Evolutionary conservation across 2,888 invertebrate genomes (phyloP).

Genomic region (Oscheius onirici): DNA sequence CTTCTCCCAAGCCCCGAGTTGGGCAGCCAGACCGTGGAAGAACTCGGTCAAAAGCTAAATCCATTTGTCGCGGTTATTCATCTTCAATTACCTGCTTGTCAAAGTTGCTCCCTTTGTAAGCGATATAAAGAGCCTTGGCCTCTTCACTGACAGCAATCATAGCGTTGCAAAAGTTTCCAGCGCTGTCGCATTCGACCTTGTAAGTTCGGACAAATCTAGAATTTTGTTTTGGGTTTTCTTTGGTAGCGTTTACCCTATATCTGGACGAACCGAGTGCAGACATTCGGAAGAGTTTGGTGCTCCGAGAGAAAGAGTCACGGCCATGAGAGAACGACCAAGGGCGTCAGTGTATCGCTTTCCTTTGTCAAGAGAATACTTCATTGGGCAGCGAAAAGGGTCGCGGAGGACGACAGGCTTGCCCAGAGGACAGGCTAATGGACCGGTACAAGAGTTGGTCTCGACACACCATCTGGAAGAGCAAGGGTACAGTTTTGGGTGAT

Average conservation of each 20-base stretch:
- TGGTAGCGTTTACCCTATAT: slow-evolving; percentile 53
- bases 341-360: slow-evolving; percentile 66
- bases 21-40: slow-evolving; percentile 67
- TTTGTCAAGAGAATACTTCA: slow-evolving; percentile 35
- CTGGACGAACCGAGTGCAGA: slow-evolving; percentile 64
- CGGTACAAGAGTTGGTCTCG: slow-evolving; percentile 63
- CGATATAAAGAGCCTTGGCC: slow-evolving; percentile 66
- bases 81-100: slow-evolving; percentile 68
- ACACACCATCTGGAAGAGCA: slow-evolving; percentile 64
- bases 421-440: slow-evolving; percentile 66
- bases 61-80: too few relatives aligned
- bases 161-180: slow-evolving; percentile 62
- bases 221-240: not conserved
- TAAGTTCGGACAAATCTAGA: slow-evolving; percentile 59
- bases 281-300: slow-evolving; percentile 63
- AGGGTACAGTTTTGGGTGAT: not conserved
- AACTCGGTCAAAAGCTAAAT: slow-evolving; percentile 62
- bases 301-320: slow-evolving; percentile 61
- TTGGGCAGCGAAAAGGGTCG: slow-evolving; percentile 70
- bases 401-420: slow-evolving; percentile 66
- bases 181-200: slow-evolving; percentile 66
- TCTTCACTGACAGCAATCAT: slow-evolving; percentile 67
- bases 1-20: slow-evolving; percentile 71
- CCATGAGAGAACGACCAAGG: slow-evolving; percentile 67
- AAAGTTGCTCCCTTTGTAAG: slow-evolving; percentile 66